A percentile compares a stretch with the other conserved stretches of the same genome.
These are phyloP conservation scores for Cavia porcellus DNA, from an alignment of 2,113 vertebrate species.

Conservation along the genomic window DNA sequence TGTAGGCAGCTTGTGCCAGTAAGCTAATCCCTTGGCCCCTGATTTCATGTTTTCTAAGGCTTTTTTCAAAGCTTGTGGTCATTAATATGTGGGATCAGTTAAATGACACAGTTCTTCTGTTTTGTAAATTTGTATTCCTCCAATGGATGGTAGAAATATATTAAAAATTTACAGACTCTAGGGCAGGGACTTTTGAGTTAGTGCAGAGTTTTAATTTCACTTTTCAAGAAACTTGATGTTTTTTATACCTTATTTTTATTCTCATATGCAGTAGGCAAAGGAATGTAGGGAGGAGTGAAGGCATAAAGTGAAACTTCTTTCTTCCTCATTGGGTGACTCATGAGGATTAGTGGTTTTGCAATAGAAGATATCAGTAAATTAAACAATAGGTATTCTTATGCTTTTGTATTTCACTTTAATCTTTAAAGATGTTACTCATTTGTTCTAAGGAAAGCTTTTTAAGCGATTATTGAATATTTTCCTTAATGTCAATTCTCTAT, in stretches of 20 bases:
- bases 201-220: background rate
- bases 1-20: too few relatives aligned
- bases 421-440: constrained; percentile 48
- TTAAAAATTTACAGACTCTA: constrained; percentile 41
- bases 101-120: background rate
- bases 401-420: constrained; percentile 69
- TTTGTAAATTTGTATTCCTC: constrained; percentile 43
- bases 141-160: background rate
- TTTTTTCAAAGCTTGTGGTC: constrained; percentile 41
- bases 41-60: constrained; percentile 18
- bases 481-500: constrained; percentile 40
- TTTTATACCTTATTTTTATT: constrained; percentile 48
- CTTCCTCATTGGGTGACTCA: constrained; percentile 48
- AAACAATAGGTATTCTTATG: constrained; percentile 34
- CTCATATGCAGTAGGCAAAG: constrained; percentile 17
- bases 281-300: background rate
- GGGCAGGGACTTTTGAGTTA: constrained; percentile 41
- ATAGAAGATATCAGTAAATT: constrained; percentile 62
- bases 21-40: too few relatives aligned
- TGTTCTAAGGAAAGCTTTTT: constrained; percentile 45
- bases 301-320: constrained; percentile 9
- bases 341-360: constrained; percentile 32
- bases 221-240: background rate
- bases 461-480: constrained; percentile 44
- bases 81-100: constrained; percentile 27